These are phyloP conservation scores for Copidosoma floridanum DNA, from an alignment of 1,140 invertebrate species.

Conservation along the genomic window DNA sequence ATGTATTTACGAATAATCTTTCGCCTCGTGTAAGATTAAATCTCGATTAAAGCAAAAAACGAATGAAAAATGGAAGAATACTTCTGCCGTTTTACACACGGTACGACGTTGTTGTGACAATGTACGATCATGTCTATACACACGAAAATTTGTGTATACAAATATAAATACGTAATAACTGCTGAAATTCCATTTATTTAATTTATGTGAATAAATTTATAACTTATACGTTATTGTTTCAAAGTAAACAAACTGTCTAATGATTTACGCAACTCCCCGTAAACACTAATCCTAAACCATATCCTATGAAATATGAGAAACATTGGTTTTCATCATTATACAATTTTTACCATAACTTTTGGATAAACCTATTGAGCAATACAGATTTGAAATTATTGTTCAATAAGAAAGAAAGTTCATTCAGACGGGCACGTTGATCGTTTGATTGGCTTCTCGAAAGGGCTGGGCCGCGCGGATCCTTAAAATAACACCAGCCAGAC, in stretches of 20 bases:
- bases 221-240: constrained; percentile 57
- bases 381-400: too few species aligned
- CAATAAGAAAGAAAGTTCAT: constrained; percentile 7
- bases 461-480: background rate
- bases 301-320: too few species aligned
- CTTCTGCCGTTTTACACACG: too few species aligned
- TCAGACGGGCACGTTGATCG: too few species aligned
- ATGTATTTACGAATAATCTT: constrained; percentile 48
- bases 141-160: constrained; percentile 31
- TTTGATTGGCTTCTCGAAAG: too few species aligned
- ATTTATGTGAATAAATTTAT: constrained; percentile 56
- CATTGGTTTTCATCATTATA: too few species aligned
- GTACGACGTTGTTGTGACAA: too few species aligned
- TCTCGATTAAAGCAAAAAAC: constrained; percentile 40
- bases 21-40: constrained; percentile 57
- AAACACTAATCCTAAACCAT: too few species aligned
- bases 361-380: too few species aligned
- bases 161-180: constrained; percentile 45
- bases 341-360: too few species aligned
- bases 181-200: constrained; percentile 49
- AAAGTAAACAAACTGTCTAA: constrained; percentile 37
- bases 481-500: constrained; percentile 22
- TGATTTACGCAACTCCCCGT: constrained; percentile 13
- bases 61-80: constrained; percentile 32
- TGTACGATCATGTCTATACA: constrained; percentile 39